phyloP scores from a whole-genome alignment of 2,113 vertebrate species.

The Larimichthys crocea region DNA sequence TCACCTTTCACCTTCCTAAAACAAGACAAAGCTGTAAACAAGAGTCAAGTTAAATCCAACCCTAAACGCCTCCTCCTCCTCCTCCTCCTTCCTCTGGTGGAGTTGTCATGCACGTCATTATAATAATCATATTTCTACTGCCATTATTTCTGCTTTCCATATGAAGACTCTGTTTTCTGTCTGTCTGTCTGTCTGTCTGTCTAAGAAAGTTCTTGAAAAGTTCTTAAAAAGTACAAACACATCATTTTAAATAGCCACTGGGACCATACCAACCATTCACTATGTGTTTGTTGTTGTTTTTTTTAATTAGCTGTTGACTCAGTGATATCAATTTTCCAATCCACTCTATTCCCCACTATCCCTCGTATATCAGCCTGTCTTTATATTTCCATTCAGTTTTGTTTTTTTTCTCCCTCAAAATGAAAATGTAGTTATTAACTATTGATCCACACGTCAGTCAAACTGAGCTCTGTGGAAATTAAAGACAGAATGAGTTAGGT shows the following conservation, averaged over 20 bases:
- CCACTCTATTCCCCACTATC: background rate
- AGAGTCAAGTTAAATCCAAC: constrained; percentile 50
- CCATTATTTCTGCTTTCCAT: background rate
- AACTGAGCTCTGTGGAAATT: constrained; percentile 1
- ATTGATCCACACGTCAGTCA: constrained; percentile 41
- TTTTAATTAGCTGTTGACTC: constrained; percentile 21
- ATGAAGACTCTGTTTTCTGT: background rate
- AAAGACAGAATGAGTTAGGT: constrained; percentile 1
- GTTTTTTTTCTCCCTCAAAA: background rate
- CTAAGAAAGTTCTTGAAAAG: background rate
- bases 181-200: too few relatives aligned
- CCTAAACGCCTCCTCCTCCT: background rate
- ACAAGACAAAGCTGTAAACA: constrained; percentile 58
- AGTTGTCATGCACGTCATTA: background rate
- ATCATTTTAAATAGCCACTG: background rate
- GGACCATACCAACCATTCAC: background rate
- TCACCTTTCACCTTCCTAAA: constrained; percentile 1
- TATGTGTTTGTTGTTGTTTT: background rate
- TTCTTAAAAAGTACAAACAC: background rate
- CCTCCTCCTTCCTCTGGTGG: constrained; percentile 19
- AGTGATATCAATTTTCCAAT: background rate
- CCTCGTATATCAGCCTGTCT: background rate
- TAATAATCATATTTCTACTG: background rate
- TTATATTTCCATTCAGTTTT: background rate
- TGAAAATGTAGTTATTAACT: constrained; percentile 44